These are phyloP conservation scores for Elysia chlorotica DNA, from an alignment of 1,140 invertebrate species.

Conservation along the genomic window DNA sequence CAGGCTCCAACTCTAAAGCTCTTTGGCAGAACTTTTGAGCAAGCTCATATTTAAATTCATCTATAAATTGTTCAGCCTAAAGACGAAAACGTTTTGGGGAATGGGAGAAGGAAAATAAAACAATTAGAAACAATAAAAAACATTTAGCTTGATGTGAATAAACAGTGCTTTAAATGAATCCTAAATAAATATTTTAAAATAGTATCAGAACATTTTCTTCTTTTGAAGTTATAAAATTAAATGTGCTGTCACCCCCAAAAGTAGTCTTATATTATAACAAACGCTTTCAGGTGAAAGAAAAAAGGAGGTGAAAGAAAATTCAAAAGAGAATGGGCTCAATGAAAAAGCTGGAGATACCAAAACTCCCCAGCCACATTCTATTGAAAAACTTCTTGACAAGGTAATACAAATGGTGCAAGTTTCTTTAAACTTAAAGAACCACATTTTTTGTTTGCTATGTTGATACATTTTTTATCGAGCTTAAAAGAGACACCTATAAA, in stretches of 20 bases:
- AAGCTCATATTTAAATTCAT: conserved; percentile 56
- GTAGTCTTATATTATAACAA: too few relatives aligned
- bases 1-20: conserved; percentile 56
- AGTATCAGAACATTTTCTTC: too few relatives aligned
- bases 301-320: too few relatives aligned
- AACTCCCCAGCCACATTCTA: too few relatives aligned
- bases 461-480: neutral
- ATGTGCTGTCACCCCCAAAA: too few relatives aligned
- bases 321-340: too few relatives aligned
- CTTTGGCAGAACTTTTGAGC: conserved; percentile 58
- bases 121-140: neutral
- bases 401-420: neutral
- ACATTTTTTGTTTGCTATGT: neutral
- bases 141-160: neutral
- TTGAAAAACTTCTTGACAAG: neutral
- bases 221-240: too few relatives aligned
- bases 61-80: conserved; percentile 57
- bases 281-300: too few relatives aligned
- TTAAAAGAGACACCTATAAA: too few relatives aligned
- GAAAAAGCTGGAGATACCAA: too few relatives aligned
- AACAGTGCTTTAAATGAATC: neutral
- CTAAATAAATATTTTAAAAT: too few relatives aligned
- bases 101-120: conserved; percentile 14
- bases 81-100: too few relatives aligned
- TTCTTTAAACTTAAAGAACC: neutral